These are phyloP conservation scores for Drosophila mojavensis DNA, from an alignment of 1,140 invertebrate genomes.

Conservation along the genomic window DNA sequence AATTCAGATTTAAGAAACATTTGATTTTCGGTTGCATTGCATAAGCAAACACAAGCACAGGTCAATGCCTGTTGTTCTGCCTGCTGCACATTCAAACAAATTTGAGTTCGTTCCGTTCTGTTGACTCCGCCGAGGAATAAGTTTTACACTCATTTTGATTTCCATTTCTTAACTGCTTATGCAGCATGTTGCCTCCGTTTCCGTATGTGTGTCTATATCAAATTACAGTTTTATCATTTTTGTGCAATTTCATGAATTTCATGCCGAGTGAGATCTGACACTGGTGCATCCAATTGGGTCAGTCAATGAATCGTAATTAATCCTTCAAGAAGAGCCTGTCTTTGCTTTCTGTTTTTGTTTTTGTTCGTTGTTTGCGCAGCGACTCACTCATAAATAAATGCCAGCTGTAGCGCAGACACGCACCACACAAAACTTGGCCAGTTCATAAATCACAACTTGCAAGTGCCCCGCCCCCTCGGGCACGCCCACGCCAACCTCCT, in stretches of 20 bases:
- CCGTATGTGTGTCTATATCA: neutral
- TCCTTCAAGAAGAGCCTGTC: conserved; percentile 36
- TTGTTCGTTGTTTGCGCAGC: conserved; percentile 13
- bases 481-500: conserved; percentile 9
- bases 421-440: conserved; percentile 66
- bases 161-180: conserved; percentile 18
- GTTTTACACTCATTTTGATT: neutral
- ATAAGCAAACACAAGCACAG: conserved; percentile 7
- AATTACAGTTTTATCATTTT: neutral
- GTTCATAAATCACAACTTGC: conserved; percentile 71
- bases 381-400: conserved; percentile 62
- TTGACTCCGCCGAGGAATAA: no score
- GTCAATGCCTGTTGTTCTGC: conserved; percentile 9
- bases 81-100: conserved; percentile 1
- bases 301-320: conserved; percentile 52
- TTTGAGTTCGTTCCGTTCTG: neutral
- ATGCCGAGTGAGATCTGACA: conserved; percentile 12
- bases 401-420: conserved; percentile 49
- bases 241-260: conserved; percentile 7
- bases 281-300: conserved; percentile 55
- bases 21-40: conserved; percentile 15
- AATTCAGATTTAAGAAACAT: neutral
- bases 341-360: conserved; percentile 40
- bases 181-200: conserved; percentile 26
- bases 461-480: conserved; percentile 31